These are phyloP conservation scores for Sebastes diploproa DNA, from an alignment of 2,797 vertebrate species.

Conservation along the genomic window DNA sequence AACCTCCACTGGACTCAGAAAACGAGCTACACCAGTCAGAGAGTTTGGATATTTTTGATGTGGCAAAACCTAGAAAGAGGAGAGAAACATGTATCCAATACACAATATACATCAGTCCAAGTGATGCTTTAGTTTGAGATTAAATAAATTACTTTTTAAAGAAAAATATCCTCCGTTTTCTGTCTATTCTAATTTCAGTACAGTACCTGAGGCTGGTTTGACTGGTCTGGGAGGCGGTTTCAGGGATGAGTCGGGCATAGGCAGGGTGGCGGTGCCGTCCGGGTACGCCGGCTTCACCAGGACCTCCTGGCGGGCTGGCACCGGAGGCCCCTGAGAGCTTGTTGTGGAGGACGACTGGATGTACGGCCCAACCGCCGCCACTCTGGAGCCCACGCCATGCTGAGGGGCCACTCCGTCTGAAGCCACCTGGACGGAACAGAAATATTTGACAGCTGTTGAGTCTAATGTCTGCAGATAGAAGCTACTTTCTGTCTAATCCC, in stretches of 20 bases:
- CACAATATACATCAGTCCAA: neutral
- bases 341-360: slow-evolving; percentile 87
- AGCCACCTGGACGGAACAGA: slow-evolving; percentile 73
- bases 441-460: neutral
- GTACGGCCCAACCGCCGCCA: slow-evolving; percentile 94
- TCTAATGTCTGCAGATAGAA: neutral
- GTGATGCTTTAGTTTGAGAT: neutral
- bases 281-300: slow-evolving; percentile 89
- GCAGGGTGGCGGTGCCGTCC: slow-evolving; percentile 83
- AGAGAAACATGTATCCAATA: neutral
- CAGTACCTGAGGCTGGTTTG: slow-evolving; percentile 65
- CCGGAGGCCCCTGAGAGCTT: slow-evolving; percentile 42
- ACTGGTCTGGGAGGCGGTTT: slow-evolving; percentile 78
- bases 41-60: slow-evolving; percentile 53
- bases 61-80: slow-evolving; percentile 41
- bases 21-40: slow-evolving; percentile 63
- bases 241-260: slow-evolving; percentile 60
- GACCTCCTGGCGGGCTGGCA: slow-evolving; percentile 80
- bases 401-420: slow-evolving; percentile 82
- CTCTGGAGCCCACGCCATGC: slow-evolving; percentile 81
- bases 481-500: rapidly evolving
- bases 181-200: neutral
- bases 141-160: neutral
- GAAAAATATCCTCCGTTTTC: neutral
- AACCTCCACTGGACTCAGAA: slow-evolving; percentile 39